These are phyloP conservation scores for Troides aeacus DNA, from an alignment of 2,888 invertebrate species.

Conservation along the genomic window DNA sequence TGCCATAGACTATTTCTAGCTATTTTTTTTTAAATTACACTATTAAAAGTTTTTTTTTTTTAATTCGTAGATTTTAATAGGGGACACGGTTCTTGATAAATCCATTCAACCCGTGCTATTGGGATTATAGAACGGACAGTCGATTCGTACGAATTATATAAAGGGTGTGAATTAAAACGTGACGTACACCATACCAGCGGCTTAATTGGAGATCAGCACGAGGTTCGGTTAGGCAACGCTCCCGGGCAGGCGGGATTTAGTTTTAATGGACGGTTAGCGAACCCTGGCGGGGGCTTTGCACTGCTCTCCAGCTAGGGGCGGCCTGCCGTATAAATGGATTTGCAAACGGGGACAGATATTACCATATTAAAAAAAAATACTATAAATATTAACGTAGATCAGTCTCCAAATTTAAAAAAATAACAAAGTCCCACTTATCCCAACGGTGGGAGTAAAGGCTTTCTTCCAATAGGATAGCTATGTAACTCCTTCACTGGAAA, in stretches of 20 bases:
- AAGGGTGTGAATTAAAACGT: constrained; percentile 11
- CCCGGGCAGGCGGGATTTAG: constrained; percentile 4
- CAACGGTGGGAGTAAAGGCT: background rate
- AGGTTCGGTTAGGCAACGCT: constrained; percentile 10
- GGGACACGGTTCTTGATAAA: no score
- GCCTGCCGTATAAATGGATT: background rate
- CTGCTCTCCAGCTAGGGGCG: background rate
- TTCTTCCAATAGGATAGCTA: no score
- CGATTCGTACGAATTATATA: background rate
- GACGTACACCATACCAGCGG: background rate
- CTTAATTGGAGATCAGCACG: background rate
- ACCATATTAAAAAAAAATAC: no score
- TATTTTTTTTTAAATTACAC: no score
- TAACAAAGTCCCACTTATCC: background rate
- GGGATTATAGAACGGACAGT: background rate
- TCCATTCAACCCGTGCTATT: no score
- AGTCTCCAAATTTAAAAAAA: background rate
- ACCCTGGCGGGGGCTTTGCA: constrained; percentile 20
- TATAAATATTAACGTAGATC: no score
- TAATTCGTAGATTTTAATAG: no score
- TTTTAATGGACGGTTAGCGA: constrained; percentile 18
- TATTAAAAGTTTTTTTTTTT: no score
- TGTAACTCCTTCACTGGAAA: no score
- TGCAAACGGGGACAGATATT: background rate
- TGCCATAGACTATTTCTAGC: no score